Percentiles rank a stretch among this genome's conserved stretches.
Conservation (phyloP, 2,888 invertebrate species). For the Cephus spinipes region DNA sequence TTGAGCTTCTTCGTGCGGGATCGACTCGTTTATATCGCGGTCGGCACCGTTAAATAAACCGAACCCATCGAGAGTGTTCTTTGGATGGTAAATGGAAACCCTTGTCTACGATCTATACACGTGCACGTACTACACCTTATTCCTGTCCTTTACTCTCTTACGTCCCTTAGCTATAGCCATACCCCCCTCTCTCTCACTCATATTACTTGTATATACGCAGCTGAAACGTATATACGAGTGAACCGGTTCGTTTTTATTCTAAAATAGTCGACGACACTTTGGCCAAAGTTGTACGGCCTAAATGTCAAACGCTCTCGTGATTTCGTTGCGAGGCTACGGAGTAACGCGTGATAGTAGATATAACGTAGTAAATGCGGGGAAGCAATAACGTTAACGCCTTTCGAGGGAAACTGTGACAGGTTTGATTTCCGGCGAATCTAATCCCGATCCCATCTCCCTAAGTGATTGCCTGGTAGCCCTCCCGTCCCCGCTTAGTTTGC, state of each 20-base stretch:
- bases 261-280: not conserved
- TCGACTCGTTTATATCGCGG: slow-evolving; percentile 4
- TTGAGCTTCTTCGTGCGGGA: not conserved
- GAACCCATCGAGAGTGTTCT: not conserved
- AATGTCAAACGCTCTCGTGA: not conserved
- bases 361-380: not conserved
- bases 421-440: slow-evolving; percentile 2
- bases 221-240: not conserved
- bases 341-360: not conserved
- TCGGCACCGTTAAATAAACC: slow-evolving; percentile 1
- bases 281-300: not conserved
- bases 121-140: not conserved
- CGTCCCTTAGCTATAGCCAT: not conserved
- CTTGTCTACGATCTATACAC: not conserved
- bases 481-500: not conserved
- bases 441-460: not conserved
- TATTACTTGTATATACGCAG: not conserved
- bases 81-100: not conserved
- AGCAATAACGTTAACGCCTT: not conserved
- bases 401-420: not conserved
- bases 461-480: not conserved
- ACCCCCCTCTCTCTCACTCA: too few species aligned
- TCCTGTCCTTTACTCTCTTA: not conserved
- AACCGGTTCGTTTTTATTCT: not conserved
- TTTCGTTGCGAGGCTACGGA: not conserved